Evolutionary conservation across 2,888 invertebrate species (phyloP).

Genomic region (Tipula lateralis): DNA sequence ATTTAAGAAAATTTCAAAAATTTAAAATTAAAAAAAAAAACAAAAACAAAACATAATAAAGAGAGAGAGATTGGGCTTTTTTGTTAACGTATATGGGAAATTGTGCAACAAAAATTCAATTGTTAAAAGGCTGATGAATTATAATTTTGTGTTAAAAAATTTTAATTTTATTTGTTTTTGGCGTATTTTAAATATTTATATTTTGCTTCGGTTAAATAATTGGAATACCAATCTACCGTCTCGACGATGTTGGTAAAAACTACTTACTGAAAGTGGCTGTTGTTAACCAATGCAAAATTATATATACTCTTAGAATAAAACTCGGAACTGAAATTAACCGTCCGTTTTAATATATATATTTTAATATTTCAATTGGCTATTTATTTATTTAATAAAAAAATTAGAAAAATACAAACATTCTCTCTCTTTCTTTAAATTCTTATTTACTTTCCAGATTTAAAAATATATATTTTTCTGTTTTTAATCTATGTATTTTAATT

Average conservation of each 20-base stretch:
- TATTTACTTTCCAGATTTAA: not conserved
- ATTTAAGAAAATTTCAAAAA: conserved; percentile 25
- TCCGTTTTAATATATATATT: not conserved
- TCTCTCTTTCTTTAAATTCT: not conserved
- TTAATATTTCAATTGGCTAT: not conserved
- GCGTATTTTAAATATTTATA: not conserved
- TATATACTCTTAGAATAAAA: not conserved
- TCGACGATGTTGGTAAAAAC: too few species aligned
- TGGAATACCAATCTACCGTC: not conserved
- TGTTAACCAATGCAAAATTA: not conserved
- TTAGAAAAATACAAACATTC: not conserved
- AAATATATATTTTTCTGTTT: too few species aligned
- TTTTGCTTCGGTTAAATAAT: not conserved
- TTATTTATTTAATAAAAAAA: not conserved
- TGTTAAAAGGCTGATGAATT: not conserved
- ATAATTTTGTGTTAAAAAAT: not conserved
- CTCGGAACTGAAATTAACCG: not conserved
- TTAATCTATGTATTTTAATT: not conserved
- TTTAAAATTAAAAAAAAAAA: not conserved
- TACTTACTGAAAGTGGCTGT: not conserved
- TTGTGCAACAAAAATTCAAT: not conserved
- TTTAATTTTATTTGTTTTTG: not conserved
- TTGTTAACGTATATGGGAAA: not conserved
- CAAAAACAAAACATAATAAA: not conserved
- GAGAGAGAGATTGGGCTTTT: not conserved